Evolutionary conservation across 30 jellyfish, hydroid and myxozoan genomes (phyloP), one percentile per base, ranked within the genome.

Genomic region (Hydractinia echinata): DNA sequence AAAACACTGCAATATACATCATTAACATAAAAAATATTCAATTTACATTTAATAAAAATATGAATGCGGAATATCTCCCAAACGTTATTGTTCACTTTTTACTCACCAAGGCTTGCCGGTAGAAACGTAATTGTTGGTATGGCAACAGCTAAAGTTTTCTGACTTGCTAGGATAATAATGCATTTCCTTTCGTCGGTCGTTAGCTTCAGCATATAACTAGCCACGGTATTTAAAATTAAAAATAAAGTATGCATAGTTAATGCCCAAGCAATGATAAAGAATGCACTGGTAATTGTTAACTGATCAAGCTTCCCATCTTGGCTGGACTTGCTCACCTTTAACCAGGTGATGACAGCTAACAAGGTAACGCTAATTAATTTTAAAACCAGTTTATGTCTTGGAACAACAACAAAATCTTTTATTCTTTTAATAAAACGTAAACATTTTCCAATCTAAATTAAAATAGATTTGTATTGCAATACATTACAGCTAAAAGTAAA

Each of bases 271-370:
- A 87, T 80, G 73, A 92, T 64, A 54, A 83, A 58, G n/a, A 92
- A 83, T 11, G 84, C 39, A 11, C 72, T 81, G 55, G 76, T 7
- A 21, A 84, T 80, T 39, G 88, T 83, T 20, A 92, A 76, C 70
- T 83, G 51, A 11, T 58, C 89, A 10, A 92, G 89, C 56, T 87
- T 76, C 6, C 98, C 98, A 5, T 84, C 72, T 55, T 76, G 88
- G 67, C 95, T 92, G 53, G 98, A 91, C 58, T 83, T 80, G 76
- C 98, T 92, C 79, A 87, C 84, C 81, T 92, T 87, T 84, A 87
- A 73, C 77, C 83, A 87, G 6, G 89, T 88, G 62, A 92, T 88
- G 39, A 89, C 73, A 55, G 91, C 88, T 72, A 92, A 70, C 58
- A 81, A 79, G 67, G 87, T 78, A 64, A 92, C 76, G 54, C 95